Evolutionary conservation across 1,140 invertebrate genomes (phyloP), one percentile per base, ranked within the genome.

Genomic region (Choristoneura fumiferana): DNA sequence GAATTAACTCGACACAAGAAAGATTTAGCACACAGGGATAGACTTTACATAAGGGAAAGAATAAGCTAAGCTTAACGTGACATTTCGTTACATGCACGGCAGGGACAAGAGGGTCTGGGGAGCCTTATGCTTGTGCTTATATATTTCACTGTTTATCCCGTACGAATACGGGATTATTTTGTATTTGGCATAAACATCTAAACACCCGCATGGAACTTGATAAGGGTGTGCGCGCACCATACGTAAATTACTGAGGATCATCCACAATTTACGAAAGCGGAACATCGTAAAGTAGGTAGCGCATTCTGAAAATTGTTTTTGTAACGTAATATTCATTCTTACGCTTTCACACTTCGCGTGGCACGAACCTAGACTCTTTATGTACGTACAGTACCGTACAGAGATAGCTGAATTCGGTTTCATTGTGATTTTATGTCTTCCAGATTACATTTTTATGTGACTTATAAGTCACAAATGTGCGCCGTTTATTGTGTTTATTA

Each of bases 201-300:
- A 49, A 49, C 29, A 29, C 43, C 43, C 43, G 43, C 43, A 49
- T 49, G 43, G 43, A 49, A 49, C 43, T 49, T 49, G 43, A 49
- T 49, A 49, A 49, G 43, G 43, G 43, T 49, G 43, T 49, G 18
- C 43, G 22, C 43, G 43, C 43, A 49, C 18, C n/a, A 18, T 10
- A 17, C 43, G 43, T 49, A 49, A 49, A 49, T 49, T 18, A 17
- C 43, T 33, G 10, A 12, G 43, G 43, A 49, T 49, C 43, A 49
- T 49, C 43, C 18, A 49, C 43, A 49, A 49, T 49, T 49, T 49
- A 49, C 43, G 22, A 49, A 49, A 49, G 18, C 43, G 43, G 22
- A 49, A 12, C 13, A 49, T 49, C 43, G 22, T 49, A 49, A 49
- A 49, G 43, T 49, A 49, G 43, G 43, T 49, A 49, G 43, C 22